phyloP scores from a whole-genome alignment of 2,888 invertebrate genomes.

The Ennomos fuscantarius region DNA sequence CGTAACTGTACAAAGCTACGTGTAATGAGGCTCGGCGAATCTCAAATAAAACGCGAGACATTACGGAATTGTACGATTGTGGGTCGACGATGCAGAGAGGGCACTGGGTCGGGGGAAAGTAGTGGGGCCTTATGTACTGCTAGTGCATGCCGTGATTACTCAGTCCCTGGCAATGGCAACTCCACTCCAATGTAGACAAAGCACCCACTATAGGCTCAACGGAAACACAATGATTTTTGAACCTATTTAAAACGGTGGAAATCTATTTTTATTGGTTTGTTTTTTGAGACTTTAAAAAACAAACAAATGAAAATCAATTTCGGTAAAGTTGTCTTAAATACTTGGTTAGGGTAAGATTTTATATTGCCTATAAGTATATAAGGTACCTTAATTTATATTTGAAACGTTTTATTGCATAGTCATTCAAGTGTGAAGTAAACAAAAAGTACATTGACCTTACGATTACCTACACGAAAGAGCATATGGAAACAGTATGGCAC shows the following conservation, averaged over 20 bases:
- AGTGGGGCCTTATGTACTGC: constrained; percentile 66
- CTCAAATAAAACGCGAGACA: constrained; percentile 76
- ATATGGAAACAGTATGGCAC: no score
- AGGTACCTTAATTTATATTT: no score
- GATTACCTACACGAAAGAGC: no score
- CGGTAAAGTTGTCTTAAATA: no score
- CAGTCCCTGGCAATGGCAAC: constrained; percentile 5
- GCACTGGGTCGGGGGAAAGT: constrained; percentile 84
- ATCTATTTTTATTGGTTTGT: no score
- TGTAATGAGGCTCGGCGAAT: constrained; percentile 71
- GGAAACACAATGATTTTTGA: neutral
- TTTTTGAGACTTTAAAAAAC: no score
- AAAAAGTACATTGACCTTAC: no score
- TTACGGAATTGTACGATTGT: constrained; percentile 77
- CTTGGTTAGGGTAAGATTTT: no score
- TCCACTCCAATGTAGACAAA: neutral
- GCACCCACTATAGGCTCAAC: neutral
- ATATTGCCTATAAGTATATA: no score
- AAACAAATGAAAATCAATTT: no score
- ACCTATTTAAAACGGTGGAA: neutral
- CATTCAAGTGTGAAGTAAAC: no score
- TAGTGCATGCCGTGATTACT: constrained; percentile 67
- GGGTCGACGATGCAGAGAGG: constrained; percentile 75
- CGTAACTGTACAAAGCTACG: constrained; percentile 42
- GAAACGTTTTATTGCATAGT: no score